Evolutionary conservation across 2,797 vertebrate species (phyloP).

Genomic region (Tangara arthus): DNA sequence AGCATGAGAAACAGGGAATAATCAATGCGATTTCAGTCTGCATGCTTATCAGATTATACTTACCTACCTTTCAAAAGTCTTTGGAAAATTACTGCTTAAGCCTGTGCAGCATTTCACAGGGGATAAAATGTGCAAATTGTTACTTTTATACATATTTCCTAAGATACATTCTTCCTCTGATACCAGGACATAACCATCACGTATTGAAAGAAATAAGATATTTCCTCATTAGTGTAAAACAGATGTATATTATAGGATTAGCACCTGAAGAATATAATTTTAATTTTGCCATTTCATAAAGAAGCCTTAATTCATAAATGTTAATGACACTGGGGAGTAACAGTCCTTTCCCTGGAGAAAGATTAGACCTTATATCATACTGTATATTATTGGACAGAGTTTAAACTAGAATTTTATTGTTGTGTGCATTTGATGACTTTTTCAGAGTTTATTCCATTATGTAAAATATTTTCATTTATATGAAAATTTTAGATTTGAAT

Average conservation of each 20-base stretch:
- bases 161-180: background rate
- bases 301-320: constrained; percentile 69
- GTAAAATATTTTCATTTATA: constrained; percentile 12
- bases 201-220: constrained; percentile 37
- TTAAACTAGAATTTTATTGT: constrained; percentile 42
- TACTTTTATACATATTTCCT: constrained; percentile 1
- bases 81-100: background rate
- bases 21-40: background rate
- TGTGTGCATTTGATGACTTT: background rate
- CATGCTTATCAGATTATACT: background rate
- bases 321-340: constrained; percentile 48
- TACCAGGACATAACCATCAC: background rate
- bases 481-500: constrained; percentile 26
- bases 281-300: constrained; percentile 60
- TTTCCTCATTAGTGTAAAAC: constrained; percentile 44
- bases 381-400: constrained; percentile 18
- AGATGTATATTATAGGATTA: constrained; percentile 47
- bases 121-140: background rate
- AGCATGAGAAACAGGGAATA: background rate
- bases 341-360: constrained; percentile 47
- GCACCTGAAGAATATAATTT: constrained; percentile 46
- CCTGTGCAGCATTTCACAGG: background rate
- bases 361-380: constrained; percentile 24
- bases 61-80: background rate
- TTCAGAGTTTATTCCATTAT: background rate